Evolutionary conservation across 1,140 invertebrate genomes (phyloP).

Genomic region (Zophobas morio): DNA sequence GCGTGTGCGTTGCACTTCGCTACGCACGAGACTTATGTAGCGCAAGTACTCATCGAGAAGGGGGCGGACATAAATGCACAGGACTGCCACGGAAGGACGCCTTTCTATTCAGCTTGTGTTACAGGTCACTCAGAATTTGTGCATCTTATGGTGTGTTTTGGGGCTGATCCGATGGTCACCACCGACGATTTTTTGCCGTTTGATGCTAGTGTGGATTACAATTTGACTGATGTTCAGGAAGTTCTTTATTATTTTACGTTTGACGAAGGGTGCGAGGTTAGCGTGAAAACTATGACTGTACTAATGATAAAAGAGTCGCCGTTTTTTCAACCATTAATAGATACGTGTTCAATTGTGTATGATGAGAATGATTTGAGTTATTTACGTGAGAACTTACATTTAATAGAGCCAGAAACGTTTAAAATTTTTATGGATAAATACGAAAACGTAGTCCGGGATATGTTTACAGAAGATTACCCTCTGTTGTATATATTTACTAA

Average conservation of each 20-base stretch:
- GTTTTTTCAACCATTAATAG: too few species aligned
- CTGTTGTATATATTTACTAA: background rate
- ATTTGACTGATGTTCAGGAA: background rate
- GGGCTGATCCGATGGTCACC: background rate
- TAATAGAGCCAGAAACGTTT: background rate
- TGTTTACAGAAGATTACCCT: background rate
- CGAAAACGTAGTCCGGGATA: background rate
- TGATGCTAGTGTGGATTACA: background rate
- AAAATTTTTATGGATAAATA: background rate
- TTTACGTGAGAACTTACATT: background rate
- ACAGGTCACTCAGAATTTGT: background rate
- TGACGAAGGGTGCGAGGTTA: background rate
- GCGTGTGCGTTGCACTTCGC: background rate
- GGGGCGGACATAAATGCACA: constrained; percentile 20
- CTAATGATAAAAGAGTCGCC: too few species aligned
- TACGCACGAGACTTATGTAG: background rate
- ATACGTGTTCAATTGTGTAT: background rate
- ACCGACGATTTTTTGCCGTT: background rate
- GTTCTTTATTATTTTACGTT: constrained; percentile 12
- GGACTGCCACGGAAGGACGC: background rate
- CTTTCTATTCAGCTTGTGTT: background rate
- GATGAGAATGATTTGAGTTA: background rate
- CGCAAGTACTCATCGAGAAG: background rate
- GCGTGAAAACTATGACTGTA: too few species aligned
- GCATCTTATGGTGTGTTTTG: background rate